Conservation (phyloP, 2,797 vertebrate species). For the Sus cebifrons region DNA sequence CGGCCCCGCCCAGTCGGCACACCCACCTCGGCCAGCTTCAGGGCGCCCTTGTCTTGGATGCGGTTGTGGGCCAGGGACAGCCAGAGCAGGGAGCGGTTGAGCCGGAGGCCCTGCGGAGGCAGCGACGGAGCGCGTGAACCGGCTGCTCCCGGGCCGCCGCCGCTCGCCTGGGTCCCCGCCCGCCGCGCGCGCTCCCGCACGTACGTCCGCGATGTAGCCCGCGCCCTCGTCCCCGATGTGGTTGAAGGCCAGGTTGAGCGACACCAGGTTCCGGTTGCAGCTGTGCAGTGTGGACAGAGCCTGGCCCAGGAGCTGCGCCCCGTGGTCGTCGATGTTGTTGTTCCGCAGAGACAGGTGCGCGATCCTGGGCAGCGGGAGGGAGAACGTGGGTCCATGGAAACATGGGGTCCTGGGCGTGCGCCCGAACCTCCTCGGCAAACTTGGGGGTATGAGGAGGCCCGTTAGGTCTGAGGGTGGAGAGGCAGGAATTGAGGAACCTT, state of each 20-base stretch:
- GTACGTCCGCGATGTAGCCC: constrained; percentile 92
- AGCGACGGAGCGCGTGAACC: rapidly evolving
- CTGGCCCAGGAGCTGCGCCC: constrained; percentile 91
- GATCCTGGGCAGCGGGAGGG: constrained; percentile 88
- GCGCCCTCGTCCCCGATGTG: constrained; percentile 93
- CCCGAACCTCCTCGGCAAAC: not conserved
- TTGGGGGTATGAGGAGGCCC: no score
- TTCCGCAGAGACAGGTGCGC: constrained; percentile 93
- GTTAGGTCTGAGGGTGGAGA: not conserved
- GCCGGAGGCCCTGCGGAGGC: constrained; percentile 92
- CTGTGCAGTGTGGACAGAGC: constrained; percentile 90
- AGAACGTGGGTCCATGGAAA: not conserved
- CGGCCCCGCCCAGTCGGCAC: rapidly evolving
- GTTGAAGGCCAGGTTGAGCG: constrained; percentile 95
- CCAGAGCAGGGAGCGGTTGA: constrained; percentile 93
- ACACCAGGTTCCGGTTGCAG: constrained; percentile 91
- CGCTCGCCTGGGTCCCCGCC: rapidly evolving
- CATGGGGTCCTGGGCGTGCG: rapidly evolving
- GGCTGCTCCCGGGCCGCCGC: rapidly evolving
- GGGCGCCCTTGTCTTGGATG: constrained; percentile 93
- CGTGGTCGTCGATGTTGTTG: constrained; percentile 92
- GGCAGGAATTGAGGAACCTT: not conserved
- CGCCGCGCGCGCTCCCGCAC: not conserved
- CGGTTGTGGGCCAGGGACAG: constrained; percentile 93
- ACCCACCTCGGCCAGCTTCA: constrained; percentile 91